Base-by-base conservation (phyloP, 2,888 invertebrate species). In the Pomacea canaliculata region DNA sequence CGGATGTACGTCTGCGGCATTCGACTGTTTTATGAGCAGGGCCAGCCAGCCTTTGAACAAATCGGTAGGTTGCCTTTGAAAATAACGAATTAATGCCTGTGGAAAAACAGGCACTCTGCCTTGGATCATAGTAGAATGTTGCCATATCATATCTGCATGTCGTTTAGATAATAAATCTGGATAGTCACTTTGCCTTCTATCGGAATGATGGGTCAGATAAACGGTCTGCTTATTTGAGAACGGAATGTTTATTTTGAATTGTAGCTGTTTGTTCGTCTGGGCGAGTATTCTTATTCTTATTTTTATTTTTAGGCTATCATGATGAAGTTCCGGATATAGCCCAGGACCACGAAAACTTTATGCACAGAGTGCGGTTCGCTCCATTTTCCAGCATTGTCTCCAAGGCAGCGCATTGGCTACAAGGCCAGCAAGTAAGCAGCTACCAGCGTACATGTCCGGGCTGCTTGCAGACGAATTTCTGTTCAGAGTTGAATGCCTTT, bases 21-120 rank as follows among this genome's bases (percentile, higher is more conserved):
- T 48, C 66, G 78, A 8, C 71, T 81, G 19, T 81, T 78, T 70
- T 81, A 79, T 65, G 68, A 79, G 27, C 67, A 78, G 48, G 81
- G 81, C 8, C 76, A 81, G 59, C 78, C 79, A 10, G 75, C 76
- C 16, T 79, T 79, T 70, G 81, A 81, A 63, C 71, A 46, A 59
- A 37, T 74, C 27, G 74, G 74, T 69, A 27, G 37, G 67, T 72
- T 7, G 27, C 18, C 7, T 19, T 37, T 3, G 37, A 37, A 5
- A 37, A 37, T 37, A 37, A 5, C 37, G 37, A n/a, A 37, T 37
- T 37, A 37, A 37, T 37, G 73, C 76, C 13, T 79, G 77, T 70
- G 81, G 79, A 63, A 70, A 46, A 37, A 37, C 68, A 12, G 74
- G 74, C 68, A 51, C 3, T 51, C 16, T 51, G 7, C 51, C 16